Conservation (phyloP, 35 echinoderm and acorn worm genomes). For the Ophiothrix spiculata region DNA sequence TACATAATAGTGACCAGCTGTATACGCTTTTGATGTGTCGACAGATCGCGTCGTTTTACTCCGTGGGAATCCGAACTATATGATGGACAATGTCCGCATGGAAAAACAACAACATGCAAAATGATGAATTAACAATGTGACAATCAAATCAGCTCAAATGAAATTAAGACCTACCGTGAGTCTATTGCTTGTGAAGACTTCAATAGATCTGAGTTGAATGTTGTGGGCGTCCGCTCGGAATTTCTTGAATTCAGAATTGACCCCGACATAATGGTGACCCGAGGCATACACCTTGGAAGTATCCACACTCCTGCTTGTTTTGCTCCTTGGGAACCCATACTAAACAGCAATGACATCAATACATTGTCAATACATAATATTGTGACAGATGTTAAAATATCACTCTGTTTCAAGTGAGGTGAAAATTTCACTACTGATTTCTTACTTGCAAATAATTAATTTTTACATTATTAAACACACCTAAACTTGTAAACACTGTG, state of each 20-base stretch:
- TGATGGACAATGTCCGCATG: neutral
- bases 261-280: slow-evolving; percentile 51
- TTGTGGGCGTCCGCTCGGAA: slow-evolving; percentile 56
- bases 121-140: neutral
- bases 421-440: neutral
- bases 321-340: slow-evolving; percentile 49
- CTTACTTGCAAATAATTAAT: neutral
- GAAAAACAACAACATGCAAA: neutral
- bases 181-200: slow-evolving; percentile 63
- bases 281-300: slow-evolving; percentile 27
- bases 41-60: slow-evolving; percentile 26
- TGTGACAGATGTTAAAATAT: neutral
- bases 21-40: slow-evolving; percentile 23
- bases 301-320: slow-evolving; percentile 45
- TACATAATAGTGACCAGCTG: slow-evolving; percentile 2
- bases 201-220: slow-evolving; percentile 30
- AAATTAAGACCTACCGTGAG: slow-evolving; percentile 34
- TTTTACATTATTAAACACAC: neutral
- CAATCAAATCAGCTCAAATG: neutral
- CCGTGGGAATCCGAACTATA: neutral
- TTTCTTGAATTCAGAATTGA: slow-evolving; percentile 47
- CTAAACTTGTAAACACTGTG: neutral
- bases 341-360: slow-evolving; percentile 15
- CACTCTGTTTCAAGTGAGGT: neutral
- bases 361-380: neutral